A percentile compares a stretch with the other conserved stretches of the same genome.
These are phyloP conservation scores for Nomada fabriciana DNA, from an alignment of 2,888 invertebrate genomes.

Conservation along the genomic window DNA sequence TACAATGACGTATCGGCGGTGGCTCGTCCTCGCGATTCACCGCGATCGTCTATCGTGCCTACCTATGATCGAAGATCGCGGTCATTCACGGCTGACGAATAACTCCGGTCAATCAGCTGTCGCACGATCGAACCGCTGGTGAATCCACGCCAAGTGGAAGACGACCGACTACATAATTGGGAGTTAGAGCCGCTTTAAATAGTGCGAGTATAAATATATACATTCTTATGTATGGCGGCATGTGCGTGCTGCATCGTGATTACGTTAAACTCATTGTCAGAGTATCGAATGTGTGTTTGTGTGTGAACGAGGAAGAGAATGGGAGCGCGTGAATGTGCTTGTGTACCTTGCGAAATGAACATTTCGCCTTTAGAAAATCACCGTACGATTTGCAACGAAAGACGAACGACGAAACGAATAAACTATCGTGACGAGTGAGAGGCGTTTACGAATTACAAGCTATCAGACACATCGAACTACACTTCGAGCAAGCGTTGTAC, in stretches of 20 bases:
- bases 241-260: conserved; percentile 25
- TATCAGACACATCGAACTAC: conserved; percentile 45
- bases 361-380: conserved; percentile 58
- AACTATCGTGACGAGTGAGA: conserved; percentile 23
- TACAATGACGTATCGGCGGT: conserved; percentile 49
- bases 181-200: conserved; percentile 66
- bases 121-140: conserved; percentile 4
- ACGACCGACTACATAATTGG: conserved; percentile 65
- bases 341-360: conserved; percentile 51
- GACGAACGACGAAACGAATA: conserved; percentile 41
- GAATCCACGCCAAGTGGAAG: conserved; percentile 33
- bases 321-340: neutral
- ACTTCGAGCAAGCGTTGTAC: conserved; percentile 4
- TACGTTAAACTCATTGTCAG: neutral
- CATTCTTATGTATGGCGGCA: conserved; percentile 20
- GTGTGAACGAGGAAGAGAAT: neutral
- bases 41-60: neutral
- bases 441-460: conserved; percentile 28
- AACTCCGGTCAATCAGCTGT: neutral
- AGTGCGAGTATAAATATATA: conserved; percentile 45
- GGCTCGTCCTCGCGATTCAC: conserved; percentile 16
- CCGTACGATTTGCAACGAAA: conserved; percentile 71
- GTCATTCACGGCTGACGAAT: neutral
- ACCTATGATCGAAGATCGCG: neutral
- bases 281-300: conserved; percentile 3